Percentiles rank a stretch among this genome's conserved stretches.
phyloP scores from a whole-genome alignment of 2,113 vertebrate species.

The Etia nguti region DNA sequence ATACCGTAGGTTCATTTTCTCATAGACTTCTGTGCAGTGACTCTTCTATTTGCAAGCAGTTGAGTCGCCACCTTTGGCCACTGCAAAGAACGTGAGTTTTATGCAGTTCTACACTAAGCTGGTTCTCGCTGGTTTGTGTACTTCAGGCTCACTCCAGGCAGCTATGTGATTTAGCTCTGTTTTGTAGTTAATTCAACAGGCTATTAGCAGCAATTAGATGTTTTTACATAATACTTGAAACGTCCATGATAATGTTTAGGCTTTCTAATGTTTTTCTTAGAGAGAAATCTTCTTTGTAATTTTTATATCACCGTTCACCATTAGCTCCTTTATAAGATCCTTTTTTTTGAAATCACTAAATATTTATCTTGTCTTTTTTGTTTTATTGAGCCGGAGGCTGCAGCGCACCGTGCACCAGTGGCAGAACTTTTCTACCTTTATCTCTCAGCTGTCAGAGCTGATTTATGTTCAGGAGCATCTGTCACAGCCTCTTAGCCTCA shows the following conservation, averaged over 20 bases:
- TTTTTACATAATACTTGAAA: background rate
- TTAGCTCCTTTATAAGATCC: background rate
- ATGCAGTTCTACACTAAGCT: background rate
- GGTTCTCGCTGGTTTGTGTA: background rate
- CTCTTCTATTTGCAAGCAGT: too few species aligned
- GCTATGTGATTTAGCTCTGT: background rate
- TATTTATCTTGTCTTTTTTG: background rate
- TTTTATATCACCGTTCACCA: background rate
- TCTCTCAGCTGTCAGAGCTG: background rate
- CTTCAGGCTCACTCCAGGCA: background rate
- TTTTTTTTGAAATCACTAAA: background rate
- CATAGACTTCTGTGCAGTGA: background rate
- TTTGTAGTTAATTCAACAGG: background rate
- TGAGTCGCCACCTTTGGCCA: background rate
- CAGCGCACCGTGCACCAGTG: background rate
- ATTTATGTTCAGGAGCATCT: background rate
- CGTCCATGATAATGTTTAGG: background rate
- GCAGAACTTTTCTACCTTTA: background rate
- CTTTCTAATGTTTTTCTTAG: background rate
- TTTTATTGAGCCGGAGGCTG: background rate
- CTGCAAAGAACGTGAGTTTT: fast-evolving
- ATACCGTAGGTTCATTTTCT: fast-evolving
- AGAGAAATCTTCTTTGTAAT: background rate
- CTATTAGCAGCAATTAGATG: background rate
- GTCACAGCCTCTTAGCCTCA: background rate